Evolutionary conservation across 2,797 vertebrate genomes (phyloP).

Genomic region (Acipenser ruthenus): DNA sequence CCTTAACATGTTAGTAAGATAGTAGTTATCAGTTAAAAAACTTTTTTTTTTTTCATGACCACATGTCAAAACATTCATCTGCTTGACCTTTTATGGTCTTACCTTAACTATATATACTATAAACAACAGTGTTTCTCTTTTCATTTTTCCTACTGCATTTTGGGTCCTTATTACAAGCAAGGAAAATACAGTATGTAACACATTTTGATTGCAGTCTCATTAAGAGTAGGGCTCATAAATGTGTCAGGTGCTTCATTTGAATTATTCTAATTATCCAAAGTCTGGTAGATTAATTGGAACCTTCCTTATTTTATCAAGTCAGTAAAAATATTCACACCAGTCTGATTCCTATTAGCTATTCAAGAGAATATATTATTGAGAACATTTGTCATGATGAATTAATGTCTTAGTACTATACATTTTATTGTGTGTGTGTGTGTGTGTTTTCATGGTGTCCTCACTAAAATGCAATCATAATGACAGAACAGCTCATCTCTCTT

Average conservation of each 20-base stretch:
- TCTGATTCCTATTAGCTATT: neutral
- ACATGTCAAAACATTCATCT: too few relatives aligned
- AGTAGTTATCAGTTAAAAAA: too few relatives aligned
- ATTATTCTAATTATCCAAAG: slow-evolving; percentile 57
- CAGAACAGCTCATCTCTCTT: slow-evolving; percentile 21
- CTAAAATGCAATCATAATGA: slow-evolving; percentile 39
- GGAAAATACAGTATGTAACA: too few relatives aligned
- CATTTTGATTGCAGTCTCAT: too few relatives aligned
- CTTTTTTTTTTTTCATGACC: too few relatives aligned
- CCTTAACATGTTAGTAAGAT: too few relatives aligned
- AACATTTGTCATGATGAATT: slow-evolving; percentile 70
- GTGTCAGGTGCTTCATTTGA: slow-evolving; percentile 26
- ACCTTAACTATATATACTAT: too few relatives aligned
- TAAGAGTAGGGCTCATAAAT: neutral
- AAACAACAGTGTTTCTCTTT: too few relatives aligned
- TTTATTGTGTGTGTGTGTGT: slow-evolving; percentile 46
- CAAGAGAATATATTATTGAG: slow-evolving; percentile 56
- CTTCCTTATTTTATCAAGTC: slow-evolving; percentile 59
- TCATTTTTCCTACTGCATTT: too few relatives aligned
- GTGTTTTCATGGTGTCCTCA: slow-evolving; percentile 61
- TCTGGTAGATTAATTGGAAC: slow-evolving; percentile 61
- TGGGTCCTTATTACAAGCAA: too few relatives aligned
- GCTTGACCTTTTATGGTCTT: too few relatives aligned
- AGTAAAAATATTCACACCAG: neutral
- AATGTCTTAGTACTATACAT: slow-evolving; percentile 54